A percentile compares a stretch with the other conserved stretches of the same genome.
Evolutionary conservation across 2,797 vertebrate genomes (phyloP).

Genomic region (Galaxias olidus): DNA sequence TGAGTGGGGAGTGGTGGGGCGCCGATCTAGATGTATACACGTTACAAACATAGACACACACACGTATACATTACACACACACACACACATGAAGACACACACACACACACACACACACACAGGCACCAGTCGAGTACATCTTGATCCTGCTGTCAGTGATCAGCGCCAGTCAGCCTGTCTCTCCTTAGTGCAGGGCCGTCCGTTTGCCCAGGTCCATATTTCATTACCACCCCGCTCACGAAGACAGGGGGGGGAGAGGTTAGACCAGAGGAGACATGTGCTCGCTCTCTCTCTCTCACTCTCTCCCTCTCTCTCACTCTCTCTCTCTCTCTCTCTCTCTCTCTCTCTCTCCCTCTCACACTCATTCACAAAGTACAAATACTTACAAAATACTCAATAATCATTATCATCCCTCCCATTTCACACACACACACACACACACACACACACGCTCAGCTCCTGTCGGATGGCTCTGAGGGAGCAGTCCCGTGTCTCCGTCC

Average conservation of each 20-base stretch:
- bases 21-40: slow-evolving; percentile 52
- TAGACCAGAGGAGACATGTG: background rate
- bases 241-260: background rate
- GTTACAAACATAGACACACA: too few relatives aligned
- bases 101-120: slow-evolving; percentile 15
- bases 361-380: background rate
- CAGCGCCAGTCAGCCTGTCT: slow-evolving; percentile 63
- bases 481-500: background rate
- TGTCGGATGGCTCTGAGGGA: slow-evolving; percentile 1
- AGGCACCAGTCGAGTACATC: slow-evolving; percentile 81
- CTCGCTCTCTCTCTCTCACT: background rate
- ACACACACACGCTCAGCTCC: background rate
- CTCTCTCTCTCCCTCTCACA: background rate
- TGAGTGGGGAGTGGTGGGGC: slow-evolving; percentile 20
- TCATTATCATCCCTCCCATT: background rate
- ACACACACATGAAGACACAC: slow-evolving; percentile 24
- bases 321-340: background rate
- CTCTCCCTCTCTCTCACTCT: background rate
- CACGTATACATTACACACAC: slow-evolving; percentile 2
- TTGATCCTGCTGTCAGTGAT: slow-evolving; percentile 85
- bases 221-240: slow-evolving; percentile 59
- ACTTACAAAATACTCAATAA: background rate
- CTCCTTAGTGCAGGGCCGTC: slow-evolving; percentile 16
- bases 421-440: background rate
- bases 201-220: slow-evolving; percentile 62